Conservation (phyloP, 2,113 vertebrate species). For the Panthera uncia region DNA sequence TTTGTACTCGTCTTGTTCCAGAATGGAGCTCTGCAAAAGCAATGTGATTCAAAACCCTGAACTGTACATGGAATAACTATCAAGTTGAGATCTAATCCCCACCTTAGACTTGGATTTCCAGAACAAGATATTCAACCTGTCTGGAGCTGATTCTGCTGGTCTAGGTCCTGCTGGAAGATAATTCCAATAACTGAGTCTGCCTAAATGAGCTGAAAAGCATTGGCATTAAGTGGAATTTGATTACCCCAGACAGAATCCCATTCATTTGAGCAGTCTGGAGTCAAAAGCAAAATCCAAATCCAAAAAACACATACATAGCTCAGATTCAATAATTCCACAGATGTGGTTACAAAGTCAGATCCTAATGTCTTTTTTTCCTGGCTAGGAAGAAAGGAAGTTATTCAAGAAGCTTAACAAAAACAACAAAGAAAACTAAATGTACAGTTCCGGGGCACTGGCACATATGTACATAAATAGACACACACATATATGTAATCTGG, state of each 20-base stretch:
- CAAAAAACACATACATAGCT: slow-evolving; percentile 56
- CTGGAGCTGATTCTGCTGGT: not conserved
- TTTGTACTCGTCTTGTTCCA: not conserved
- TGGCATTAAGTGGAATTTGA: slow-evolving; percentile 18
- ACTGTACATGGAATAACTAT: slow-evolving; percentile 50
- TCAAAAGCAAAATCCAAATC: slow-evolving; percentile 61
- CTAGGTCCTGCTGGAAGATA: slow-evolving; percentile 13
- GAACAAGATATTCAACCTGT: slow-evolving; percentile 41
- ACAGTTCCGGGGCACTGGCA: not conserved
- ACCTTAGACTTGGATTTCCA: slow-evolving; percentile 45
- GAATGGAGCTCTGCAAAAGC: slow-evolving; percentile 13
- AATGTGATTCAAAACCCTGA: not conserved
- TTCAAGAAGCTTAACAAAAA: slow-evolving; percentile 30
- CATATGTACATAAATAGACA: not conserved
- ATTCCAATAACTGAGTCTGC: not conserved
- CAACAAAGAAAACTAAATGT: not conserved
- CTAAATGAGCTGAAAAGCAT: slow-evolving; percentile 25
- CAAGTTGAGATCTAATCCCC: not conserved
- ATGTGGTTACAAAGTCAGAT: slow-evolving; percentile 53
- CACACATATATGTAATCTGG: not conserved
- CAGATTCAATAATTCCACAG: slow-evolving; percentile 58
- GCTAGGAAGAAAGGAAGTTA: not conserved
- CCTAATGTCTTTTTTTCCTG: slow-evolving; percentile 34
- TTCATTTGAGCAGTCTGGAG: slow-evolving; percentile 48
- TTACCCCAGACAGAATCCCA: slow-evolving; percentile 28